These are phyloP conservation scores for Acridotheres tristis DNA, from an alignment of 2,797 vertebrate genomes.

Conservation along the genomic window DNA sequence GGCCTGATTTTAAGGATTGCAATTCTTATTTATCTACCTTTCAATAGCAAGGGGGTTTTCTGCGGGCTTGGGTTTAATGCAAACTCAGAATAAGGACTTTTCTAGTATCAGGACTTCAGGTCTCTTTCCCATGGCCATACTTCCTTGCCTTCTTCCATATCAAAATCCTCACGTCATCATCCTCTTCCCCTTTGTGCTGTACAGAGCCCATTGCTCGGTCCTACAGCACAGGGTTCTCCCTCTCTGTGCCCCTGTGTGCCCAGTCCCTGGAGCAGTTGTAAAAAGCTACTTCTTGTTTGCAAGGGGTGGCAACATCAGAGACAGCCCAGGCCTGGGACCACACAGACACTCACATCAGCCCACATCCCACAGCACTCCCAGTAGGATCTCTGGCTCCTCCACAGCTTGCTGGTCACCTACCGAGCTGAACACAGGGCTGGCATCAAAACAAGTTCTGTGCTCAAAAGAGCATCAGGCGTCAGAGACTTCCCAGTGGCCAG, in stretches of 20 bases:
- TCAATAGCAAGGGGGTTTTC: not conserved
- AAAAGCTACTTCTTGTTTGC: not conserved
- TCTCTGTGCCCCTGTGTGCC: no score
- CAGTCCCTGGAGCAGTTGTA: not conserved
- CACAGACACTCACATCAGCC: not conserved
- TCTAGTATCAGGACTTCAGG: not conserved
- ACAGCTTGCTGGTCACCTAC: fast-evolving
- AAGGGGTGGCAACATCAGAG: not conserved
- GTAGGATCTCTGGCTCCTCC: not conserved
- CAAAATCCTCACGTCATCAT: not conserved
- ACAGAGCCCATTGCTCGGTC: not conserved
- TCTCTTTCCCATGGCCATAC: not conserved
- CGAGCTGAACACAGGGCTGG: fast-evolving
- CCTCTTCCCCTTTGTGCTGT: not conserved
- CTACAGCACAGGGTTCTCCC: fast-evolving
- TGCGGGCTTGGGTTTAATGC: not conserved
- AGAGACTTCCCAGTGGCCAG: not conserved
- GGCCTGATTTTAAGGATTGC: not conserved
- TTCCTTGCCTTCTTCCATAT: not conserved
- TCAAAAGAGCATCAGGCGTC: not conserved
- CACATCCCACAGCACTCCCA: not conserved
- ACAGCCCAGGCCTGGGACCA: not conserved
- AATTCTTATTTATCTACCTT: not conserved
- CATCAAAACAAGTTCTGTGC: not conserved
- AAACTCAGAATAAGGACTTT: not conserved